These are phyloP conservation scores for Rhodophaea formosa DNA, from an alignment of 2,888 invertebrate genomes.

Conservation along the genomic window DNA sequence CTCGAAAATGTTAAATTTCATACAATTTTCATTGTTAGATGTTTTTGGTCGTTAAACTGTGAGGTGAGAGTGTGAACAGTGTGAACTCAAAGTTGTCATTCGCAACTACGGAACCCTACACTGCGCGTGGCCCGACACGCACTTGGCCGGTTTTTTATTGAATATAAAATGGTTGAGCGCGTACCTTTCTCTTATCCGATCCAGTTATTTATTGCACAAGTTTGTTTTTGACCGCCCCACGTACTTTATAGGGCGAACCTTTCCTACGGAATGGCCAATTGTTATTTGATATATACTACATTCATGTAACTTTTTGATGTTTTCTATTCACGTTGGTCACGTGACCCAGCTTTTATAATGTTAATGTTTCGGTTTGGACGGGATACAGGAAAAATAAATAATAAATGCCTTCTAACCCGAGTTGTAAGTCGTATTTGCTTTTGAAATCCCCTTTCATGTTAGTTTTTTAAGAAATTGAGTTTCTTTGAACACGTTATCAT, in stretches of 20 bases:
- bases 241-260: constrained; percentile 77
- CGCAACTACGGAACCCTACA: too few relatives aligned
- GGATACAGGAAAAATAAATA: constrained; percentile 11
- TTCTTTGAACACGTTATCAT: too few relatives aligned
- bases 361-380: constrained; percentile 20
- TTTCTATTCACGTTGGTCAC: constrained; percentile 39
- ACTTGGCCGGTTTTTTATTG: too few relatives aligned
- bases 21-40: too few relatives aligned
- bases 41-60: too few relatives aligned
- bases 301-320: constrained; percentile 66
- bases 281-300: constrained; percentile 76
- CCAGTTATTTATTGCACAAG: constrained; percentile 78
- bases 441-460: too few relatives aligned
- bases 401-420: background rate
- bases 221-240: constrained; percentile 80
- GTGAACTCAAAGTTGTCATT: too few relatives aligned
- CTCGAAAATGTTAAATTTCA: too few relatives aligned
- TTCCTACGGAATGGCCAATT: constrained; percentile 77
- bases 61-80: too few relatives aligned
- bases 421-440: background rate
- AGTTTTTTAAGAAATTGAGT: too few relatives aligned
- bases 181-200: constrained; percentile 77
- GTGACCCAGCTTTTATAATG: constrained; percentile 26
- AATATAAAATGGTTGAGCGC: constrained; percentile 75
- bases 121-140: too few relatives aligned